A percentile compares a stretch with the other conserved stretches of the same genome.
Evolutionary conservation across 2,888 invertebrate species (phyloP).

Genomic region (Fragum fragum): DNA sequence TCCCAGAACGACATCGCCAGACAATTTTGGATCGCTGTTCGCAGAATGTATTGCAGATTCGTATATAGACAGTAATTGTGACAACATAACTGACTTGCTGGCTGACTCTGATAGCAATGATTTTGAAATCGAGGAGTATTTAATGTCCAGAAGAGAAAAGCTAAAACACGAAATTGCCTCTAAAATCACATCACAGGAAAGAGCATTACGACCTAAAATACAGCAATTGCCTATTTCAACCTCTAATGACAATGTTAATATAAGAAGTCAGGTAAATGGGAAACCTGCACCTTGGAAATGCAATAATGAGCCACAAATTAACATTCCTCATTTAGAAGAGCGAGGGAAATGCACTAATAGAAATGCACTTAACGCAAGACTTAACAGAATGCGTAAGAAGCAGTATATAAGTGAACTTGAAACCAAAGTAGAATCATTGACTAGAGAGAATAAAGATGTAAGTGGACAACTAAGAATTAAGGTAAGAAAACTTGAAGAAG

Average conservation of each 20-base stretch:
- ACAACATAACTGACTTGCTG: background rate
- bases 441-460: constrained; percentile 48
- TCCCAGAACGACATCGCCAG: background rate
- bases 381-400: constrained; percentile 70
- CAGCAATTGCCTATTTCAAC: no score
- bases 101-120: constrained; percentile 15
- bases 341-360: constrained; percentile 32
- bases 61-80: background rate
- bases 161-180: background rate
- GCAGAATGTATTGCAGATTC: constrained; percentile 4
- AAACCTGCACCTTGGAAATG: background rate
- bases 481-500: constrained; percentile 16
- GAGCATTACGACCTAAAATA: no score
- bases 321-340: constrained; percentile 3
- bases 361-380: constrained; percentile 68
- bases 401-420: constrained; percentile 61
- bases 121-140: constrained; percentile 1
- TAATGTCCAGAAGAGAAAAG: background rate
- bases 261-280: no score
- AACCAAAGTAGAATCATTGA: constrained; percentile 36
- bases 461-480: constrained; percentile 34
- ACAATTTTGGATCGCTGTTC: constrained; percentile 14
- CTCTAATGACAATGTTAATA: no score
- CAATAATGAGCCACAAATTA: background rate
- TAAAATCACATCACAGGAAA: background rate